phyloP scores from a whole-genome alignment of 2,888 invertebrate genomes.

The Brassicogethes aeneus region DNA sequence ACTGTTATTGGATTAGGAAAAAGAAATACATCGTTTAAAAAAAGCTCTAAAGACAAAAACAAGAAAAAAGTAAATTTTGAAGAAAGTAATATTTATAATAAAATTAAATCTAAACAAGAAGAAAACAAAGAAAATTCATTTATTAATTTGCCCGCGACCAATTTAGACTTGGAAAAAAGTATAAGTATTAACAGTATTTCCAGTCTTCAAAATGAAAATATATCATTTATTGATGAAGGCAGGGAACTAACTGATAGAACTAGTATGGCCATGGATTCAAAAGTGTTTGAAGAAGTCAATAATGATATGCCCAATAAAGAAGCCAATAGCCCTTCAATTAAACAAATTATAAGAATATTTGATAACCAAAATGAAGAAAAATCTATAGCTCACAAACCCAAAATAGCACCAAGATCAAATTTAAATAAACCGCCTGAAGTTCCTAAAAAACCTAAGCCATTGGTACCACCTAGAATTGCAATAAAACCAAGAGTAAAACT shows the following conservation, averaged over 20 bases:
- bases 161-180: conserved; percentile 35
- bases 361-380: conserved; percentile 25
- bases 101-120: conserved; percentile 11
- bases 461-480: conserved; percentile 32
- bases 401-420: conserved; percentile 27
- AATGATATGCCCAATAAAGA: conserved; percentile 2
- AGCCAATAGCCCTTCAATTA: conserved; percentile 6
- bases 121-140: conserved; percentile 9
- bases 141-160: conserved; percentile 13
- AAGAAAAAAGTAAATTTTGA: conserved; percentile 37
- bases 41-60: conserved; percentile 30
- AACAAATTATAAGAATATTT: conserved; percentile 37
- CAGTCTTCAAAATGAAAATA: conserved; percentile 34
- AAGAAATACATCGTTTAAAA: conserved; percentile 24
- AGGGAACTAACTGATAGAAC: conserved; percentile 38
- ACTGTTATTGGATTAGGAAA: conserved; percentile 41
- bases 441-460: conserved; percentile 33
- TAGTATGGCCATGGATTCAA: conserved; percentile 34
- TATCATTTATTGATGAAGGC: conserved; percentile 39
- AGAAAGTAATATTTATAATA: conserved; percentile 21
- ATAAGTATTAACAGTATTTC: conserved; percentile 37
- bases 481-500: conserved; percentile 47
- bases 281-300: conserved; percentile 25
- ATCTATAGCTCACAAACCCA: conserved; percentile 23
- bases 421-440: conserved; percentile 33